Conservation (phyloP, 1,140 invertebrate genomes). For the Heliconius himera region DNA sequence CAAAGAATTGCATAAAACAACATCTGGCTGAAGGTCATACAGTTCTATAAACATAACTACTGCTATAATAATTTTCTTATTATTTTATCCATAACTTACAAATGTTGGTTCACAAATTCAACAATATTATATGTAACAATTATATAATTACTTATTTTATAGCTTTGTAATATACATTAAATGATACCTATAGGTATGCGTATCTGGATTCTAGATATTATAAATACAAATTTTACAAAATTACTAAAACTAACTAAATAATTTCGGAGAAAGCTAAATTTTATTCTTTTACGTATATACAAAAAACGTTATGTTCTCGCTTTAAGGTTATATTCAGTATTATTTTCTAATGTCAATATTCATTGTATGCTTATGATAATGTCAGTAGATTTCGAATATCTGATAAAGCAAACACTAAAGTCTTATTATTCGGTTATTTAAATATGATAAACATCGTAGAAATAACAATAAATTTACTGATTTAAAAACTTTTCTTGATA, state of each 20-base stretch:
- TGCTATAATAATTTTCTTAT: slow-evolving; percentile 34
- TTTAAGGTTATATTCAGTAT: background rate
- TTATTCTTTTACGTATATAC: slow-evolving; percentile 21
- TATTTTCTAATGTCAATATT: background rate
- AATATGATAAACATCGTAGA: background rate
- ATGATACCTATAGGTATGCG: slow-evolving; percentile 39
- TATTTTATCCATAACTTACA: slow-evolving; percentile 42
- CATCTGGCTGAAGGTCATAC: slow-evolving; percentile 36
- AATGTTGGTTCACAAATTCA: slow-evolving; percentile 56
- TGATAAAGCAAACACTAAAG: background rate
- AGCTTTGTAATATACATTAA: slow-evolving; percentile 40
- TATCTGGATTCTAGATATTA: slow-evolving; percentile 28
- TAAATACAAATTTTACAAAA: slow-evolving; percentile 37
- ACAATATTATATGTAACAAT: slow-evolving; percentile 60
- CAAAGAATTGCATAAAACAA: slow-evolving; percentile 35
- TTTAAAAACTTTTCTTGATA: background rate
- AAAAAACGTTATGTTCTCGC: background rate
- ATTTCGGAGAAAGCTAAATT: slow-evolving; percentile 11
- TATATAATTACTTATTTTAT: slow-evolving; percentile 36
- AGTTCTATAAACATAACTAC: slow-evolving; percentile 43
- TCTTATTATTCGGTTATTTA: background rate
- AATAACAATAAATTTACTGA: background rate
- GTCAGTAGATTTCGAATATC: background rate
- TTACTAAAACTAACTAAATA: slow-evolving; percentile 23
- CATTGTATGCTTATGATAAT: slow-evolving; percentile 10